A percentile compares a stretch with the other conserved stretches of the same genome.
Conservation (phyloP, 1,140 invertebrate genomes). For the Drosophila suzukii region DNA sequence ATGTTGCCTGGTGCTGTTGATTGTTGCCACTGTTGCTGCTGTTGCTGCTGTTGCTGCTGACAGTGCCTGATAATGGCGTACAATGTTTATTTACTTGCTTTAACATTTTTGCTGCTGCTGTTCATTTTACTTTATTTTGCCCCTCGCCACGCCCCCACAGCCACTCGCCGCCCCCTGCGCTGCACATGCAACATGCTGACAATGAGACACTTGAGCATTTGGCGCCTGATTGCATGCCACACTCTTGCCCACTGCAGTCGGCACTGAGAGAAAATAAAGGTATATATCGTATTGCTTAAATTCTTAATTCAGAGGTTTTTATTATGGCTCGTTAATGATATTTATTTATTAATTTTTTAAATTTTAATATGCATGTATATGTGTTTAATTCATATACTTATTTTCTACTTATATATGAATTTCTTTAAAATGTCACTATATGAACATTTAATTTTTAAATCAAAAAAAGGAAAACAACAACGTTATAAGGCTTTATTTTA, state of each 20-base stretch:
- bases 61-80: conserved; percentile 74
- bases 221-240: conserved; percentile 77
- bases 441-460: too few relatives aligned
- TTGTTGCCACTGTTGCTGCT: conserved; percentile 45
- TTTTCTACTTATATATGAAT: too few relatives aligned
- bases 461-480: too few relatives aligned
- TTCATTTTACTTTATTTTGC: conserved; percentile 73
- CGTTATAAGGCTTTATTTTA: not conserved
- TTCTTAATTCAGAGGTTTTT: too few relatives aligned
- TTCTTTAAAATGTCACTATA: too few relatives aligned
- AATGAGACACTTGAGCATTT: conserved; percentile 80
- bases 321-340: too few relatives aligned
- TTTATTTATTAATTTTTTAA: too few relatives aligned
- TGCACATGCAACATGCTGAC: conserved; percentile 72
- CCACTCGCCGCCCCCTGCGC: conserved; percentile 7
- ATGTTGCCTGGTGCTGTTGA: conserved; percentile 68
- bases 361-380: too few relatives aligned
- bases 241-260: conserved; percentile 37
- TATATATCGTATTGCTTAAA: too few relatives aligned
- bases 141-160: not conserved
- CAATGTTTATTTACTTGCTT: conserved; percentile 81
- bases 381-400: too few relatives aligned
- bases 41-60: conserved; percentile 57
- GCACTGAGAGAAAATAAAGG: not conserved
- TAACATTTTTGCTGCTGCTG: conserved; percentile 66